Base-by-base conservation (phyloP, 2,888 invertebrate genomes). In the Dolomedes plantarius region DNA sequence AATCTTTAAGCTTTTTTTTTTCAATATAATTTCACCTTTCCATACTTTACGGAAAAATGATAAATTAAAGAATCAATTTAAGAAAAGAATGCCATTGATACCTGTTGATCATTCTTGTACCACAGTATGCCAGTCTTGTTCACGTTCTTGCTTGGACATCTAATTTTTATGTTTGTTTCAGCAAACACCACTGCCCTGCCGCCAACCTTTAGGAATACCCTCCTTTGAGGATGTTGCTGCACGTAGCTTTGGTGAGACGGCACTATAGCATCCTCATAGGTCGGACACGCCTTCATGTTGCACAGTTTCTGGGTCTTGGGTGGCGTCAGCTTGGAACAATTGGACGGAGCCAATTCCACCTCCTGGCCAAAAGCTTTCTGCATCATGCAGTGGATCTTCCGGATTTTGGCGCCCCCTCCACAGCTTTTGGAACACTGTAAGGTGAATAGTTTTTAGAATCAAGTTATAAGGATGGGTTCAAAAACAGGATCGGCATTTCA, bases 351-450 rank as follows among this genome's bases (percentile, higher is more conserved):
- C 19, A 96, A 93, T 89, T 95, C 95, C 79, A 96, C 95, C 89
- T 95, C 95, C 91, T 96, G 96, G n/a, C 97, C 97, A 90, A 97
- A 96, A 0, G 97, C 96, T 94, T 97, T 96, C 88, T 96, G 94
- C 92, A 98, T 97, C 90, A 97, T 96, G 91, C 99, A 99, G 69
- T 92, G 91, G 56, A 95, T 94, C 88, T 94, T 94, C 89, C 98
- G 94, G 75, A 94, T 95, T 91, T 98, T 97, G 75, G 95, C 93
- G 0, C 98, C 98, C 16, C 96, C 96, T 0, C 97, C 98, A 90
- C 98, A 99, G n/a, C 96, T 94, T 91, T 95, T 96, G 16, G 96
- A 96, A 91, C 98, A 99, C 92, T 96, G 91, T 9, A 89, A 23
- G 62, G 31, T 85, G 72, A n/a, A 28, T 5, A 50, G 69, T 9